Evolutionary conservation across 2,888 invertebrate genomes (phyloP).

Genomic region (Flexamia atlantica): DNA sequence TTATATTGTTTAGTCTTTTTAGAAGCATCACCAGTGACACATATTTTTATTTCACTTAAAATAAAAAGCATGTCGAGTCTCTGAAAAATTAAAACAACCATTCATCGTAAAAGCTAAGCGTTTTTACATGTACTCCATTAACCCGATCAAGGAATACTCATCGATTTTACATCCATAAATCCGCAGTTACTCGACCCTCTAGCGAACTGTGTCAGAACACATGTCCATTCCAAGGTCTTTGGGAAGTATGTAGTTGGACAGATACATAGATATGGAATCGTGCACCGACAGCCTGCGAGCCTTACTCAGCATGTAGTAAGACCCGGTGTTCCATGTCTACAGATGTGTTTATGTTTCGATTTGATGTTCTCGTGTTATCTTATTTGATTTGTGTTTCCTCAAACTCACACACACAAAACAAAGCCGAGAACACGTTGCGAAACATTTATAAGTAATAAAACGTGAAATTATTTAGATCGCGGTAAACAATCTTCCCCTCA

Average conservation of each 20-base stretch:
- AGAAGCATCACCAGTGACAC: not conserved
- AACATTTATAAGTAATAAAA: not conserved
- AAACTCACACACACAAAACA: slow-evolving; percentile 10
- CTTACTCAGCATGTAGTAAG: slow-evolving; percentile 50
- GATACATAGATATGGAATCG: slow-evolving; percentile 48
- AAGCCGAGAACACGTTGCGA: not conserved
- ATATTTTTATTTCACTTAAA: no score
- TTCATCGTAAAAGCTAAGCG: no score
- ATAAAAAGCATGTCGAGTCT: no score
- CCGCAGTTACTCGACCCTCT: not conserved
- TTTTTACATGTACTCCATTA: no score
- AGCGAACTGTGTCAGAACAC: not conserved
- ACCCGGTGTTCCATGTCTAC: slow-evolving; percentile 44
- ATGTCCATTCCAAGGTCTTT: slow-evolving; percentile 13
- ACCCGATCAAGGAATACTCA: no score
- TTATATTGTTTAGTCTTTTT: not conserved
- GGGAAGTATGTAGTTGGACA: slow-evolving; percentile 48
- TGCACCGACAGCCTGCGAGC: slow-evolving; percentile 19
- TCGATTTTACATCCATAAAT: no score
- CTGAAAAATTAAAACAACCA: no score
- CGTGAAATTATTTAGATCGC: not conserved
- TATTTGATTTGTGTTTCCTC: slow-evolving; percentile 16
- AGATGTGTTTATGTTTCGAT: slow-evolving; percentile 34
- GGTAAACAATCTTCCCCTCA: not conserved
- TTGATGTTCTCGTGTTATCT: slow-evolving; percentile 46